Percentiles rank a stretch among this genome's conserved stretches.
Evolutionary conservation across 1,140 invertebrate genomes (phyloP).

Genomic region (Neuroterus valhalla): DNA sequence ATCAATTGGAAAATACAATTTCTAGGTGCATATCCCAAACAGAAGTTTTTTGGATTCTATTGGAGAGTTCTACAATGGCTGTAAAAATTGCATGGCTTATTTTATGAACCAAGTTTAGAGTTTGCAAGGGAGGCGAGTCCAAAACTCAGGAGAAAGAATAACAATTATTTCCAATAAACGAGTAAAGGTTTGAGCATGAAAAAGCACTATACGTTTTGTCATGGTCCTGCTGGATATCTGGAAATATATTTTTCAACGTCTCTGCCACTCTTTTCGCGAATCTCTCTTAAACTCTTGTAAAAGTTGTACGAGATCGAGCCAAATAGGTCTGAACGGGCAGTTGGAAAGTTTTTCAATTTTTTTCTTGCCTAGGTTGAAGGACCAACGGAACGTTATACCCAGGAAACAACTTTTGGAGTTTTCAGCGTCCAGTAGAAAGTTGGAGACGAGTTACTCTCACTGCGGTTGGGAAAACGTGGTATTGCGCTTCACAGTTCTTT

Average conservation of each 20-base stretch:
- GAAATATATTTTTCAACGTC: background rate
- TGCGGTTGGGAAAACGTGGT: background rate
- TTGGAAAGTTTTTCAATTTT: background rate
- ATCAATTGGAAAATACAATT: too few species aligned
- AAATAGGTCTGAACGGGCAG: conserved; percentile 23
- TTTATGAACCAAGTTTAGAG: too few species aligned
- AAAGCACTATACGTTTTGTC: background rate
- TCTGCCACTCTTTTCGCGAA: background rate
- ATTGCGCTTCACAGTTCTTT: background rate
- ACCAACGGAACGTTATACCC: background rate
- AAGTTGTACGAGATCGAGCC: conserved; percentile 7
- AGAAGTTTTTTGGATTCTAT: too few species aligned
- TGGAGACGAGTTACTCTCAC: background rate
- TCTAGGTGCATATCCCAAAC: too few species aligned
- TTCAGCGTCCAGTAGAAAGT: background rate
- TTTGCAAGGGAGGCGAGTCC: too few species aligned
- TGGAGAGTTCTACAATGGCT: too few species aligned
- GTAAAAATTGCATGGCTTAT: too few species aligned
- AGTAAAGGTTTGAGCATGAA: background rate
- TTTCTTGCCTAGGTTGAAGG: background rate
- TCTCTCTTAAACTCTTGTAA: conserved; percentile 19
- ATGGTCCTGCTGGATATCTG: too few species aligned
- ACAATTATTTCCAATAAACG: background rate
- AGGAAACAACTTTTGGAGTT: conserved; percentile 3
- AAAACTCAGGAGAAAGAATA: background rate